Base-by-base conservation (phyloP, 2,888 invertebrate species). In the Brachyptera putata region DNA sequence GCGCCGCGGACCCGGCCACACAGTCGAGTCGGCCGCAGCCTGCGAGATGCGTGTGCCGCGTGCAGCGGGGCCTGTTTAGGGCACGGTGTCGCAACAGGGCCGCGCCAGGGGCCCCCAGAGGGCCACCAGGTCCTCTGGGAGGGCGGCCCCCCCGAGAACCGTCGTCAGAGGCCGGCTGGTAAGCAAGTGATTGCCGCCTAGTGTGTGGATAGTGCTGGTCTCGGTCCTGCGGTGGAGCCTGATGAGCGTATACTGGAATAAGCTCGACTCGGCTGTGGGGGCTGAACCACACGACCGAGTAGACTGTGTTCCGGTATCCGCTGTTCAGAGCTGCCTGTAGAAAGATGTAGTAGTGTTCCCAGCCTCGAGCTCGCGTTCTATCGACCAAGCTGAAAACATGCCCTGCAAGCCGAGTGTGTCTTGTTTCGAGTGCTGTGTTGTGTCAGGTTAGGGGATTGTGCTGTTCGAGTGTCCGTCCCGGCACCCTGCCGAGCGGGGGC, bases 141-240 rank as follows among this genome's bases (percentile, higher is more conserved):
- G 43, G 37, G 3, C 60, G n/a, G 41, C 57, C 11, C 60, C 62
- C 34, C 56, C 60, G 3, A 56, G 64, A 50, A 64, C 64, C 61
- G 64, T 66, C 22, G 63, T 66, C 46, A 50, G 63, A 11, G 63
- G 64, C 16, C 59, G 66, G 39, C 61, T 63, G 57, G 61, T 65
- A 53, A 58, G 57, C 22, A n/a, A n/a, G n/a, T n/a, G n/a, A n/a
- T n/a, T n/a, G n/a, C n/a, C n/a, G n/a, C n/a, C 16, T 58, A 24
- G 53, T 22, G 11, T 30, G 16, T 46, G 7, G 16, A 16, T 43
- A 3, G 14, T 5, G n/a, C 26, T 3, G 26, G 26, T 26, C 4
- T 9, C 26, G n/a, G n/a, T n/a, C n/a, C n/a, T n/a, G n/a, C n/a
- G n/a, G n/a, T n/a, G n/a, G n/a, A n/a, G n/a, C n/a, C n/a, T n/a